phyloP scores from a whole-genome alignment of 2,113 vertebrate species.

The Prionailurus viverrinus region DNA sequence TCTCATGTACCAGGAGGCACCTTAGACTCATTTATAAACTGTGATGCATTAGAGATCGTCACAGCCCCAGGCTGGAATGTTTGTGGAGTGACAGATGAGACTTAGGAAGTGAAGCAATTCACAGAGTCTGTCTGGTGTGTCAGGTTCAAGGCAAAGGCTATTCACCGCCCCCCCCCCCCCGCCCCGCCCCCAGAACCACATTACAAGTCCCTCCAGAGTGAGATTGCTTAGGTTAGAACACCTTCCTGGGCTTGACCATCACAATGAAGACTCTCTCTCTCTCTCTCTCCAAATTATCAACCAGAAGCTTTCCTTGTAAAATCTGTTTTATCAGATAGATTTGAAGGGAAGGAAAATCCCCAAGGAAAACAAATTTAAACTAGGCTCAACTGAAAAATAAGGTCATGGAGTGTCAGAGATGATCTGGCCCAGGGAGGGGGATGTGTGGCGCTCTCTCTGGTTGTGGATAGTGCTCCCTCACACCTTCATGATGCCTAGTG shows the following conservation, averaged over 20 bases:
- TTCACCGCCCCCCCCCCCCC: not conserved
- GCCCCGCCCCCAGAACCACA: not conserved
- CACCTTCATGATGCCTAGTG: not conserved
- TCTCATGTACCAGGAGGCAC: constrained; percentile 51
- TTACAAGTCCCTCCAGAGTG: not conserved
- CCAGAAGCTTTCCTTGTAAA: not conserved
- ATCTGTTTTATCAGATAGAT: not conserved
- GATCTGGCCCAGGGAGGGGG: not conserved
- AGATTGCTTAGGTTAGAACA: constrained; percentile 40
- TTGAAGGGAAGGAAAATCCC: not conserved
- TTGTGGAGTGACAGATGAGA: constrained; percentile 60
- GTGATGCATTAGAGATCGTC: constrained; percentile 60
- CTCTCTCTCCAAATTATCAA: not conserved
- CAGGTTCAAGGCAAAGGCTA: constrained; percentile 8
- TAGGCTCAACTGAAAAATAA: not conserved
- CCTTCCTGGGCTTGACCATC: not conserved
- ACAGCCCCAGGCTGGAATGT: constrained; percentile 29
- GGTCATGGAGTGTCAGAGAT: not conserved
- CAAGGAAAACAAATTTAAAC: not conserved
- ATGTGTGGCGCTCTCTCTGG: rapidly evolving
- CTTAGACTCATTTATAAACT: constrained; percentile 60
- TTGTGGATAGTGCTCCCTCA: rapidly evolving
- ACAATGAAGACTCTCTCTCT: not conserved
- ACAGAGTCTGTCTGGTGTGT: not conserved
- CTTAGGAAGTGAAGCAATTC: constrained; percentile 40